phyloP scores from a whole-genome alignment of 2,113 vertebrate species.

The Labeo rohita region DNA sequence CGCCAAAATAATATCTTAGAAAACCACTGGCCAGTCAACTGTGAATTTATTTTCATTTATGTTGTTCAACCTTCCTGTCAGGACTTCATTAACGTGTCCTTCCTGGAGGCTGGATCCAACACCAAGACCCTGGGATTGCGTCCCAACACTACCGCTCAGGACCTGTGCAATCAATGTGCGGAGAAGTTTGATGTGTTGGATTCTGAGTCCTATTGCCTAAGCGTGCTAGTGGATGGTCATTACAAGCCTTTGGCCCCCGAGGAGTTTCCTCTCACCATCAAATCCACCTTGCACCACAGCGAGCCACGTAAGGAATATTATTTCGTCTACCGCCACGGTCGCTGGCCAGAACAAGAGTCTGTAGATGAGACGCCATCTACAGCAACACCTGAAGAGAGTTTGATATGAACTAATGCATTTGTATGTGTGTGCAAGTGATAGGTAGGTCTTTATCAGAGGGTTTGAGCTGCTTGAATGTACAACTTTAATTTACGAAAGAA shows the following conservation, averaged over 20 bases:
- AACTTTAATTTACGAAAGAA: conserved; percentile 7
- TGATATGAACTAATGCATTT: conserved; percentile 37
- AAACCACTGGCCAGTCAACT: not conserved
- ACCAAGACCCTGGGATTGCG: conserved; percentile 86
- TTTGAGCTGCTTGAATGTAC: conserved; percentile 1
- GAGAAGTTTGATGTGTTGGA: conserved; percentile 84
- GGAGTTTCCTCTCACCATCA: conserved; percentile 85
- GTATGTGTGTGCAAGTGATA: not conserved
- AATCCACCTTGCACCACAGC: conserved; percentile 80
- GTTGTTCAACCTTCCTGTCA: conserved; percentile 57
- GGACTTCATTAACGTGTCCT: conserved; percentile 93
- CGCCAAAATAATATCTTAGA: not conserved
- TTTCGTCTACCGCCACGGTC: conserved; percentile 86
- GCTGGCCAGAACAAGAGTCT: conserved; percentile 55
- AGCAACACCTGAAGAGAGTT: conserved; percentile 36
- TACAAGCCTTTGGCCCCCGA: conserved; percentile 77
- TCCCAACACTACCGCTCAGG: conserved; percentile 75
- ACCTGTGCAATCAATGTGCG: conserved; percentile 84
- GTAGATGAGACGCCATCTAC: not conserved
- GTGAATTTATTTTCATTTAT: not conserved
- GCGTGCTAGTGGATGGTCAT: conserved; percentile 80
- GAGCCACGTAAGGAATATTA: conserved; percentile 84
- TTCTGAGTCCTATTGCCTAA: conserved; percentile 78
- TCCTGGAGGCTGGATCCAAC: conserved; percentile 79
- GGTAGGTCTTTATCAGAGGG: not conserved